phyloP scores from a whole-genome alignment of 1,140 invertebrate species.

The Patella vulgata region DNA sequence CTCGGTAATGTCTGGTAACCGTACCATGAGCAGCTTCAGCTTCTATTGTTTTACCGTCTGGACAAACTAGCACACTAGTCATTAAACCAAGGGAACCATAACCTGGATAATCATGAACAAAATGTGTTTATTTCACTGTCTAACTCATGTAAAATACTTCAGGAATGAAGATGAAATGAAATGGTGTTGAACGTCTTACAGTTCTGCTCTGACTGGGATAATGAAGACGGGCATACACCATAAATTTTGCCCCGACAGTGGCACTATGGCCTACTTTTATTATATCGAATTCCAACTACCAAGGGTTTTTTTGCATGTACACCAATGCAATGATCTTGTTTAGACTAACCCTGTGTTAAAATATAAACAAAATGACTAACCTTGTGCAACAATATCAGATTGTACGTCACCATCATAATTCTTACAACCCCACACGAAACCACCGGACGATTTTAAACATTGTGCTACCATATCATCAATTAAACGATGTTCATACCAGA shows the following conservation, averaged over 20 bases:
- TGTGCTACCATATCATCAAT: slow-evolving; percentile 99
- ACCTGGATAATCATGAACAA: slow-evolving; percentile 41
- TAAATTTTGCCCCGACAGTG: no score
- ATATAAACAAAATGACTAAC: no score
- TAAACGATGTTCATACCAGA: slow-evolving; percentile 99
- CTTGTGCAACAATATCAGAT: slow-evolving; percentile 96
- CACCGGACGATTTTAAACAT: slow-evolving; percentile 96
- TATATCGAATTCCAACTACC: no score
- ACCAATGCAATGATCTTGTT: no score
- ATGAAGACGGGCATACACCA: no score
- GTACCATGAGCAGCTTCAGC: slow-evolving; percentile 68
- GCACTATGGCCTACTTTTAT: no score
- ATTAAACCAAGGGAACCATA: slow-evolving; percentile 68
- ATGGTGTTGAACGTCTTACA: background rate
- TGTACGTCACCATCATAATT: slow-evolving; percentile 99
- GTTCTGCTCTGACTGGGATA: no score
- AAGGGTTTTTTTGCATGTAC: no score
- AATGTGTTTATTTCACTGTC: background rate
- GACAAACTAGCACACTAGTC: slow-evolving; percentile 67
- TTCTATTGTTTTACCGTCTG: slow-evolving; percentile 69
- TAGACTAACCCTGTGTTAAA: no score
- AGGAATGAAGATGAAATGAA: background rate
- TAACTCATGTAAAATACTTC: background rate
- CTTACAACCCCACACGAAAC: slow-evolving; percentile 99
- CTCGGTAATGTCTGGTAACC: slow-evolving; percentile 71